Conservation (phyloP, 92 coral and sea anemone genomes). For the Muricea muricata region DNA sequence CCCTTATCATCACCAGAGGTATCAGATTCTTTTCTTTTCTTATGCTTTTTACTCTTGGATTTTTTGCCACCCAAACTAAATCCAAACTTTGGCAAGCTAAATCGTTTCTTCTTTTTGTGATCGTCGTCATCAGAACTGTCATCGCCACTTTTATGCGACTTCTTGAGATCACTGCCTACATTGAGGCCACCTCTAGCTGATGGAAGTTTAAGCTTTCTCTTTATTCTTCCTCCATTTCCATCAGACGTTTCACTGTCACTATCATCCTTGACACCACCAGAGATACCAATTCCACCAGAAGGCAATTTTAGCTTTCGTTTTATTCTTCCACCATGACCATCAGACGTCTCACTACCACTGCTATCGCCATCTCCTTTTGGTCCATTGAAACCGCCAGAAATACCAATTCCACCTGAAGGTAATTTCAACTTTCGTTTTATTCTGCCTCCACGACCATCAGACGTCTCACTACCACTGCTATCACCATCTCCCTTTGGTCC, state of each 20-base stretch:
- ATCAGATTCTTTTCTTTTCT: neutral
- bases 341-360: conserved; percentile 29
- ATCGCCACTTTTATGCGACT: neutral
- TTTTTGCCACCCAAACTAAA: neutral
- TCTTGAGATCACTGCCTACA: neutral
- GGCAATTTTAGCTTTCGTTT: conserved; percentile 7
- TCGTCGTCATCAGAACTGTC: neutral
- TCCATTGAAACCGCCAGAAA: conserved; percentile 11
- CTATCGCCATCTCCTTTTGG: neutral
- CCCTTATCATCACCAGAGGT: neutral
- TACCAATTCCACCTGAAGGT: neutral
- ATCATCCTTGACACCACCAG: neutral
- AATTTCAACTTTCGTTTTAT: neutral
- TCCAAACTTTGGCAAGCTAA: conserved; percentile 3
- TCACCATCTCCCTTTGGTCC: neutral
- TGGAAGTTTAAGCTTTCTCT: conserved; percentile 18
- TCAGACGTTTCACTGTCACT: conserved; percentile 23
- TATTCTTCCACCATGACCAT: conserved; percentile 29
- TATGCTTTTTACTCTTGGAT: neutral
- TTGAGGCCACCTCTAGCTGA: neutral
- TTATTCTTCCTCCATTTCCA: conserved; percentile 32
- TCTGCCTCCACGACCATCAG: neutral
- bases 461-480: neutral
- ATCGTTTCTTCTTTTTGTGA: neutral
- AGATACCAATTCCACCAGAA: neutral